Evolutionary conservation across 2,888 invertebrate genomes (phyloP).

Genomic region (Azorinus chamasolen): DNA sequence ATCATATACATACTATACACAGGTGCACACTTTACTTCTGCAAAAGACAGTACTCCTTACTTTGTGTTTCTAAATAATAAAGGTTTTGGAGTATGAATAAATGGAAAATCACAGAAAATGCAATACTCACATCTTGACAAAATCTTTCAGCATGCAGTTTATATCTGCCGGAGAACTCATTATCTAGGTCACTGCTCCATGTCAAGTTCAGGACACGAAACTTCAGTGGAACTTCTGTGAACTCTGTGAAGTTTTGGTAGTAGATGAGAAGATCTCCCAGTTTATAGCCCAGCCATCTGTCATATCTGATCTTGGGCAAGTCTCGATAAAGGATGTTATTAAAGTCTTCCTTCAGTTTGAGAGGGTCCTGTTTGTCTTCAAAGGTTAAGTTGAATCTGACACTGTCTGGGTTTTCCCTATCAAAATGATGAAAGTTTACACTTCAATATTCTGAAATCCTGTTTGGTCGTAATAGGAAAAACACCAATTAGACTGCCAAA

Average conservation of each 20-base stretch:
- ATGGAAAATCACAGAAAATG: too few relatives aligned
- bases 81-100: too few relatives aligned
- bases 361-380: constrained; percentile 67
- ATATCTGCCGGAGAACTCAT: constrained; percentile 63
- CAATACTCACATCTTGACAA: constrained; percentile 71
- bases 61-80: too few relatives aligned
- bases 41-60: too few relatives aligned
- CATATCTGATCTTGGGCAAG: constrained; percentile 61
- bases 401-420: constrained; percentile 68
- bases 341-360: constrained; percentile 44
- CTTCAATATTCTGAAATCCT: too few relatives aligned
- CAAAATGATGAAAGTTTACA: too few relatives aligned
- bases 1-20: too few relatives aligned
- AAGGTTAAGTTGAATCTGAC: constrained; percentile 73
- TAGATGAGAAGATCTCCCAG: constrained; percentile 68
- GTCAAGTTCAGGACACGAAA: constrained; percentile 73
- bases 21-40: too few relatives aligned
- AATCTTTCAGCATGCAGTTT: constrained; percentile 67
- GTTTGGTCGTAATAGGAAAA: too few relatives aligned
- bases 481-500: too few relatives aligned
- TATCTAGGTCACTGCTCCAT: constrained; percentile 57
- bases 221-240: constrained; percentile 70
- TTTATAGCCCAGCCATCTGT: constrained; percentile 69
- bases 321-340: constrained; percentile 63
- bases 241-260: constrained; percentile 68